A percentile compares a stretch with the other conserved stretches of the same genome.
These are phyloP conservation scores for Poecile montanus DNA, from an alignment of 2,797 vertebrate species.

Conservation along the genomic window DNA sequence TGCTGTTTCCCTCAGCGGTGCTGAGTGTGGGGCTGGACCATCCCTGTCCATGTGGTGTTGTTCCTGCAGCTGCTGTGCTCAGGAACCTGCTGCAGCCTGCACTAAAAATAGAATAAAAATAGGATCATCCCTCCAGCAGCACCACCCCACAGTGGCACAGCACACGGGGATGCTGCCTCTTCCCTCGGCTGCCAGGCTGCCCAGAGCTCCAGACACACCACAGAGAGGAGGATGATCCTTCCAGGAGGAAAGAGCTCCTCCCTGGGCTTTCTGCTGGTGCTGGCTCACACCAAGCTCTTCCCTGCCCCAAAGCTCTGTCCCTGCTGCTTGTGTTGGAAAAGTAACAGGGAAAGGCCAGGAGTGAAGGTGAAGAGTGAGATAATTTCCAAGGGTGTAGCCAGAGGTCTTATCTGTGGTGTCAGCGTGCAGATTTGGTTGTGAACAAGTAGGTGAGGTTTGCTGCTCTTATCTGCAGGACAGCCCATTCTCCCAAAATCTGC, in stretches of 20 bases:
- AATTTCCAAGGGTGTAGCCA: not conserved
- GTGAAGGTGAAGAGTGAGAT: not conserved
- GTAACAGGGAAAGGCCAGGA: not conserved
- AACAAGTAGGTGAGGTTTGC: not conserved
- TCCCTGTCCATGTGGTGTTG: not conserved
- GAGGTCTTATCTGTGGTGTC: not conserved
- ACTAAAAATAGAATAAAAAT: slow-evolving; percentile 60
- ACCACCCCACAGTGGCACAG: not conserved
- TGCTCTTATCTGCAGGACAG: not conserved
- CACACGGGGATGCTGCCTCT: not conserved
- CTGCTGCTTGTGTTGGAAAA: not conserved
- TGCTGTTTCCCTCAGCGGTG: not conserved
- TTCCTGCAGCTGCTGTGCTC: slow-evolving; percentile 34
- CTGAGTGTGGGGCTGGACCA: not conserved
- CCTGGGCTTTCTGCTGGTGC: rapidly evolving
- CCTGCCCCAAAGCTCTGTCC: not conserved
- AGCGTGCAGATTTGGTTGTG: not conserved
- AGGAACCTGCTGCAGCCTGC: slow-evolving; percentile 41
- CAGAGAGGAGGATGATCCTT: not conserved
- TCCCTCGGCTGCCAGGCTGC: not conserved
- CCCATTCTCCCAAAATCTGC: rapidly evolving
- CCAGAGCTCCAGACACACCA: not conserved
- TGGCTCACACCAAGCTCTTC: not conserved
- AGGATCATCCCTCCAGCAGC: slow-evolving; percentile 26
- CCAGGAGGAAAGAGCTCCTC: not conserved